Conservation (phyloP, 2,888 invertebrate genomes). For the Tholera decimalis region DNA sequence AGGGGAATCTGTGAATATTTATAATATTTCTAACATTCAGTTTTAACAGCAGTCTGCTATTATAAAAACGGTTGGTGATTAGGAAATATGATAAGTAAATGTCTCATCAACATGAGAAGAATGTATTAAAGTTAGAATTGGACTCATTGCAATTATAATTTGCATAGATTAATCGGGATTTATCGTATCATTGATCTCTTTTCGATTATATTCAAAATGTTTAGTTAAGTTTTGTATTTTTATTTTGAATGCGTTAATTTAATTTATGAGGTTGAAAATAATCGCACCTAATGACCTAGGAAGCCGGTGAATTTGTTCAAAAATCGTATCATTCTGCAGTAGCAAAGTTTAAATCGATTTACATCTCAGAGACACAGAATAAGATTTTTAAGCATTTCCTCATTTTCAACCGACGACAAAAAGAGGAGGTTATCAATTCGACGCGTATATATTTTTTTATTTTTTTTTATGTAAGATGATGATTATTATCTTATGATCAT, state of each 20-base stretch:
- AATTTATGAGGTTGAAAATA: not conserved
- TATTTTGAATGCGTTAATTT: not conserved
- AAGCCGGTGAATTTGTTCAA: not conserved
- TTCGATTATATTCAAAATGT: not conserved
- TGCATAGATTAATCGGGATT: slow-evolving; percentile 4
- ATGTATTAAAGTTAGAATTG: not conserved
- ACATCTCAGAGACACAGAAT: no score
- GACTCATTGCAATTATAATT: not conserved
- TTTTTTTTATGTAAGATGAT: no score
- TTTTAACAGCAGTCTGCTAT: not conserved
- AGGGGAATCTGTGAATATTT: slow-evolving; percentile 22
- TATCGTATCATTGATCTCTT: not conserved
- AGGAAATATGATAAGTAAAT: not conserved
- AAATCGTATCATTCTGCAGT: not conserved
- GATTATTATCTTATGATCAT: no score
- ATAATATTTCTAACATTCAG: slow-evolving; percentile 6
- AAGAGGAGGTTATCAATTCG: no score
- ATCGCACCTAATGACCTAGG: not conserved
- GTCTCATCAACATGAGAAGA: not conserved
- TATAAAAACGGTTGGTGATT: not conserved
- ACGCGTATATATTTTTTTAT: no score
- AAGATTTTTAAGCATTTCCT: no score
- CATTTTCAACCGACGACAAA: no score
- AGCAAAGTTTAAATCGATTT: not conserved
- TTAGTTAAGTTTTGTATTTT: not conserved